These are phyloP conservation scores for Malurus splendens DNA, from an alignment of 2,797 vertebrate genomes.

Conservation along the genomic window DNA sequence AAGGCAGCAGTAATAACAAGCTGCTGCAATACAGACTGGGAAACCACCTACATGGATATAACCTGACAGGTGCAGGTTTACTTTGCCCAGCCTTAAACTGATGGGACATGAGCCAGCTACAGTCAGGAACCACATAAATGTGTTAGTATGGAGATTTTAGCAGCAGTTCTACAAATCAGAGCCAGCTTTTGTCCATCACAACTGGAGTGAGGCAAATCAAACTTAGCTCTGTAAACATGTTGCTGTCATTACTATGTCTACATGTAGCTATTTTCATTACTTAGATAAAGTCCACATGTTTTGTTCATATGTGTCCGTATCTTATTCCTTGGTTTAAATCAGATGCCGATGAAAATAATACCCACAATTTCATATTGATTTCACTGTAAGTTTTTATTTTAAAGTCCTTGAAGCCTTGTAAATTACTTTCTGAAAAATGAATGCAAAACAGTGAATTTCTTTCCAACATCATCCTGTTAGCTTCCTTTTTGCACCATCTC, in stretches of 20 bases:
- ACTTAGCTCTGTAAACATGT: not conserved
- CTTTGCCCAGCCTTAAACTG: not conserved
- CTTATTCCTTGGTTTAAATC: not conserved
- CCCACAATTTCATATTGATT: not conserved
- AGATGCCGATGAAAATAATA: not conserved
- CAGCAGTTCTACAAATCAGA: slow-evolving; percentile 7
- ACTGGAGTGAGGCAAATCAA: not conserved
- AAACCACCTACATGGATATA: not conserved
- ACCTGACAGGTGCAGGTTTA: not conserved
- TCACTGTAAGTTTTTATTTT: not conserved
- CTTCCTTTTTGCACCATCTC: not conserved
- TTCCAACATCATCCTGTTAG: not conserved
- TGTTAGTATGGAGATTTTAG: not conserved
- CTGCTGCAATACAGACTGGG: not conserved
- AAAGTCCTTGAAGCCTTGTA: not conserved
- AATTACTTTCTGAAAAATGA: not conserved
- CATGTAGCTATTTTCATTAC: not conserved
- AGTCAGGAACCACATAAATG: not conserved
- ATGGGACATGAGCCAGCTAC: not conserved
- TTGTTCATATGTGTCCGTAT: not conserved
- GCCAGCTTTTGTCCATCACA: not conserved
- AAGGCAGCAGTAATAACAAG: slow-evolving; percentile 10
- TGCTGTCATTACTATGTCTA: not conserved
- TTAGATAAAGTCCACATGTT: not conserved
- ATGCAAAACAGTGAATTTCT: not conserved